Percentiles rank a stretch among this genome's conserved stretches.
phyloP scores from a whole-genome alignment of 2,113 vertebrate species.

The Atherinomorus stipes region DNA sequence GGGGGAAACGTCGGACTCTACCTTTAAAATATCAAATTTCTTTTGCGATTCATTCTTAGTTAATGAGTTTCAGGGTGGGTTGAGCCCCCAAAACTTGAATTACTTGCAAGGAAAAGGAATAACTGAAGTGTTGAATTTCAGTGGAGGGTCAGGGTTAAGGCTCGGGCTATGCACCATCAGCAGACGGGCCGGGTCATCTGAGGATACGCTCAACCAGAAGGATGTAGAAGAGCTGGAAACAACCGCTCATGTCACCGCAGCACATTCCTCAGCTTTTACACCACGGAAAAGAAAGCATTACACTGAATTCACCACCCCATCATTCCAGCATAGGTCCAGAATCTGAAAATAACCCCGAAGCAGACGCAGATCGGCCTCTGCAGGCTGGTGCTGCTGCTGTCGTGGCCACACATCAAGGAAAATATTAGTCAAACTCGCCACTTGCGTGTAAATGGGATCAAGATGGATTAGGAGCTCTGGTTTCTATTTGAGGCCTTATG shows the following conservation, averaged over 20 bases:
- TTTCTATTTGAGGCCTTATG: constrained; percentile 73
- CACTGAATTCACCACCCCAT: constrained; percentile 65
- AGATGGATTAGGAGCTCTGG: constrained; percentile 78
- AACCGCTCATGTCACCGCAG: constrained; percentile 62
- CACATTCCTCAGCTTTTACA: constrained; percentile 63
- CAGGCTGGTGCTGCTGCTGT: constrained; percentile 49
- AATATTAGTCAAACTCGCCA: constrained; percentile 79
- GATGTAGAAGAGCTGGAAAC: constrained; percentile 69
- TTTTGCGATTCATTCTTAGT: too few relatives aligned
- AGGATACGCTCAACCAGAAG: constrained; percentile 67
- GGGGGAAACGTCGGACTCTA: too few relatives aligned
- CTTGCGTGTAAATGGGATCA: constrained; percentile 82
- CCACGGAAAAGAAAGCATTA: constrained; percentile 70
- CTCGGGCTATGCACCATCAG: constrained; percentile 2
- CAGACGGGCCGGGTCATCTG: constrained; percentile 65
- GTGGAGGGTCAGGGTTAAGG: too few relatives aligned
- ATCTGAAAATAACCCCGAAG: constrained; percentile 67
- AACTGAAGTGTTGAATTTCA: too few relatives aligned
- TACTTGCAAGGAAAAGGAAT: too few relatives aligned
- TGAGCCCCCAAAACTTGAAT: too few relatives aligned
- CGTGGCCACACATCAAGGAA: constrained; percentile 78
- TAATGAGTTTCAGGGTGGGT: too few relatives aligned
- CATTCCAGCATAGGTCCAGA: constrained; percentile 30
- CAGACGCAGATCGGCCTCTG: constrained; percentile 51
- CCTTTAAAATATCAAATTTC: too few relatives aligned